Percentiles rank a stretch among this genome's conserved stretches.
phyloP scores from a whole-genome alignment of 2,888 invertebrate genomes.

The Epirrhoe tristata region DNA sequence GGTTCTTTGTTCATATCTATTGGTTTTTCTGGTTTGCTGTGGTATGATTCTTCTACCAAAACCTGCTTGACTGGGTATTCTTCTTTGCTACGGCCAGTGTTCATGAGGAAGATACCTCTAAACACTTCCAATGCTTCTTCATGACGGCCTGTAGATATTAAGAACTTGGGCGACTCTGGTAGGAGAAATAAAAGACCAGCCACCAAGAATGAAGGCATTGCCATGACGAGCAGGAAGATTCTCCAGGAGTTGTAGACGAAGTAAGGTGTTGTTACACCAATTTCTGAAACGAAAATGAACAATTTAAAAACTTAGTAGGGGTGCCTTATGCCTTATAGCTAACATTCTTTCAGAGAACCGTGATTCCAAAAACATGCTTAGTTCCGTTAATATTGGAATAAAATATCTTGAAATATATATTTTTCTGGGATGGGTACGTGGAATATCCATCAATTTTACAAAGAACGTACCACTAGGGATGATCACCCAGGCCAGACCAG shows the following conservation, averaged over 20 bases:
- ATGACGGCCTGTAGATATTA: slow-evolving; percentile 91
- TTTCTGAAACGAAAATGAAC: slow-evolving; percentile 70
- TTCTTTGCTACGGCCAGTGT: slow-evolving; percentile 90
- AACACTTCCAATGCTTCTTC: slow-evolving; percentile 94
- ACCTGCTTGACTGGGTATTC: slow-evolving; percentile 91
- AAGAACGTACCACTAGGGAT: slow-evolving; percentile 85
- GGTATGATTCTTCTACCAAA: slow-evolving; percentile 83
- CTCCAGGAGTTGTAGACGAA: slow-evolving; percentile 97
- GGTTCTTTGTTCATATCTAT: slow-evolving; percentile 82
- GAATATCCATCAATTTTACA: too few relatives aligned
- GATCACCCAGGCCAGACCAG: slow-evolving; percentile 92
- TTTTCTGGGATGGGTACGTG: too few relatives aligned
- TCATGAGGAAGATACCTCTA: slow-evolving; percentile 91
- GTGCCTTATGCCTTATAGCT: not conserved
- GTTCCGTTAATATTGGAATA: too few relatives aligned
- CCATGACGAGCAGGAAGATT: slow-evolving; percentile 95
- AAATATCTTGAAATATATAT: too few relatives aligned
- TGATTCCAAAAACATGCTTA: not conserved
- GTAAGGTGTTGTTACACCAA: slow-evolving; percentile 87
- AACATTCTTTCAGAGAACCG: not conserved
- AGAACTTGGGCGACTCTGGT: slow-evolving; percentile 96
- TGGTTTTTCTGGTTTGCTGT: slow-evolving; percentile 85
- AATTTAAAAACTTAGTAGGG: not conserved
- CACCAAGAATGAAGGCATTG: slow-evolving; percentile 94
- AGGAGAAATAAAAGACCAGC: slow-evolving; percentile 92